Evolutionary conservation across 2,888 invertebrate genomes (phyloP).

Genomic region (Myopa tessellatipennis): DNA sequence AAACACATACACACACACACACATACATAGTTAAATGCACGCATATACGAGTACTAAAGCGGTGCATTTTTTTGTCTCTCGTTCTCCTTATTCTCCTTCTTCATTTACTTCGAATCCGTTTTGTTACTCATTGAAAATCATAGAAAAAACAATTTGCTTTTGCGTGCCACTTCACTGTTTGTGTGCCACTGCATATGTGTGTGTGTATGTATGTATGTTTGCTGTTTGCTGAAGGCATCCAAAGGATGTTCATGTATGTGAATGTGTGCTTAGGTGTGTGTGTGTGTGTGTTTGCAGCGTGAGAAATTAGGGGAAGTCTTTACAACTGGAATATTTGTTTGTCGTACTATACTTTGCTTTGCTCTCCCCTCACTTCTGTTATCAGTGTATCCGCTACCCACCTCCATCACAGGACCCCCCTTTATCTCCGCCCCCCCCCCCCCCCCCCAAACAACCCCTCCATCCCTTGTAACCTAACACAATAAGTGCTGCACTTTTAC

Average conservation of each 20-base stretch:
- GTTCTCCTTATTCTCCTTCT: neutral
- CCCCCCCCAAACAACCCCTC: neutral
- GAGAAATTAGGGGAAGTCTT: constrained; percentile 17
- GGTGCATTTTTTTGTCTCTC: neutral
- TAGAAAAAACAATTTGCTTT: neutral
- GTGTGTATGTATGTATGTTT: too few species aligned
- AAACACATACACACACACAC: neutral
- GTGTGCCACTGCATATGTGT: too few species aligned
- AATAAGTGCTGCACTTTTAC: constrained; percentile 40
- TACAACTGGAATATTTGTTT: constrained; percentile 4
- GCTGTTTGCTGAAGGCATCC: too few species aligned
- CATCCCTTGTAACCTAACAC: neutral
- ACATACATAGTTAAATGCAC: constrained; percentile 16
- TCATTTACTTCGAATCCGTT: neutral
- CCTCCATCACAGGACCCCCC: neutral
- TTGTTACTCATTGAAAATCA: constrained; percentile 9
- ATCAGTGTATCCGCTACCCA: neutral
- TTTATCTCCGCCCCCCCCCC: neutral
- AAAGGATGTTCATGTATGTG: neutral
- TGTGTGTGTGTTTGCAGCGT: neutral
- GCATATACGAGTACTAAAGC: constrained; percentile 1
- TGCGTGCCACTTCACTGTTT: too few species aligned
- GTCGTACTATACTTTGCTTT: constrained; percentile 20
- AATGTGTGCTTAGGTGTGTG: too few species aligned
- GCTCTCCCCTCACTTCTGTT: neutral